phyloP scores from a whole-genome alignment of 1,140 invertebrate genomes.

The Tribolium castaneum region DNA sequence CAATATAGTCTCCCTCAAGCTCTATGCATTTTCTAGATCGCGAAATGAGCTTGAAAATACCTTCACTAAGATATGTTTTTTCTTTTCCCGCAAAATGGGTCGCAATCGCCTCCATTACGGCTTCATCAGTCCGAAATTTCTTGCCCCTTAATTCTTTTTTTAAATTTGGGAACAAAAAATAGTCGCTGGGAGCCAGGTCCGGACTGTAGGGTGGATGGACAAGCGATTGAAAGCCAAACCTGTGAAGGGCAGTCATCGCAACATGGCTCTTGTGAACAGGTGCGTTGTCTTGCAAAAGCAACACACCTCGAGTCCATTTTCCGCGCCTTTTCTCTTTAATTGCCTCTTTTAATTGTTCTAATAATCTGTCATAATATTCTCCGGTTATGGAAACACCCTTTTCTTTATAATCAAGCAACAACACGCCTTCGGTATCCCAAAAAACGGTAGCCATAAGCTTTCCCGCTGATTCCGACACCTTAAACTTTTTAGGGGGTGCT shows the following conservation, averaged over 20 bases:
- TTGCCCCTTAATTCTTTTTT: not conserved
- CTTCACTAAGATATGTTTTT: not conserved
- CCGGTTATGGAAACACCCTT: not conserved
- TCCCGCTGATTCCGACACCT: slow-evolving; percentile 48
- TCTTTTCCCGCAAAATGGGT: not conserved
- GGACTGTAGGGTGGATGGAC: not conserved
- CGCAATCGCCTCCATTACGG: not conserved
- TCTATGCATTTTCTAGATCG: no score
- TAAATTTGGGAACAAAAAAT: not conserved
- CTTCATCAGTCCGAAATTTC: not conserved
- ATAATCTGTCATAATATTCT: not conserved
- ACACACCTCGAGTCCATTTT: not conserved
- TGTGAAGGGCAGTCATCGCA: not conserved
- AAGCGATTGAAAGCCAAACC: not conserved
- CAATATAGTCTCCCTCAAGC: no score
- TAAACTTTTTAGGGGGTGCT: slow-evolving; percentile 49
- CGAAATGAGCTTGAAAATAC: no score
- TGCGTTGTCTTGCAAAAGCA: not conserved
- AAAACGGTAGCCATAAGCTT: slow-evolving; percentile 46
- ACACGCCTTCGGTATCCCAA: not conserved
- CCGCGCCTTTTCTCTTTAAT: not conserved
- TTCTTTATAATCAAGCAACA: slow-evolving; percentile 12
- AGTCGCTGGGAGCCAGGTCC: not conserved
- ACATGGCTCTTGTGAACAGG: not conserved
- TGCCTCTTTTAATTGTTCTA: not conserved